phyloP scores from a whole-genome alignment of 2,113 vertebrate species.

The Todiramphus chloris region DNA sequence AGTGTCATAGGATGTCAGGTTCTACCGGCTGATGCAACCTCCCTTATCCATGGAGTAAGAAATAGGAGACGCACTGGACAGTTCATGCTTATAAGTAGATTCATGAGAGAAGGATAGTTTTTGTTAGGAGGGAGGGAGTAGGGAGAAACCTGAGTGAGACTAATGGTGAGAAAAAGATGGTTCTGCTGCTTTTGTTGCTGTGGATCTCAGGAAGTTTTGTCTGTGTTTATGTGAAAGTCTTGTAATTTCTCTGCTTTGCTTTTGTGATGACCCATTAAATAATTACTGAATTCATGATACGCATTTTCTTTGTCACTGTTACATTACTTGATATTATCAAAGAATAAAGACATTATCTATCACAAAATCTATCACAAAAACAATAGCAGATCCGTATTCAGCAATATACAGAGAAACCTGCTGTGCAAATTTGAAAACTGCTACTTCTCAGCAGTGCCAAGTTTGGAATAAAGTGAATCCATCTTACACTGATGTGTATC shows the following conservation, averaged over 20 bases:
- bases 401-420: not conserved
- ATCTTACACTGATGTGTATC: not conserved
- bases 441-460: not conserved
- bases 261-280: not conserved
- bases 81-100: not conserved
- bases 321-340: not conserved
- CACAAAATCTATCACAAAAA: not conserved
- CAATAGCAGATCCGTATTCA: fast-evolving
- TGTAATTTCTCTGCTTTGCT: not conserved
- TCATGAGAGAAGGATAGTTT: not conserved
- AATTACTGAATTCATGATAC: not conserved
- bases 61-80: not conserved
- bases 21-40: not conserved
- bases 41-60: not conserved
- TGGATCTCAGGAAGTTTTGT: not conserved
- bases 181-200: not conserved
- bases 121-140: not conserved
- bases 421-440: not conserved
- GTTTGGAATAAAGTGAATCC: not conserved
- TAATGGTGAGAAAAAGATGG: not conserved
- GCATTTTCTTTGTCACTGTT: not conserved
- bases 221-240: not conserved
- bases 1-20: not conserved
- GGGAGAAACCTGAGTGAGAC: not conserved
- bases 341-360: not conserved